A percentile compares a stretch with the other conserved stretches of the same genome.
Conservation (phyloP, 2,888 invertebrate genomes). For the Heliconius charithonia region DNA sequence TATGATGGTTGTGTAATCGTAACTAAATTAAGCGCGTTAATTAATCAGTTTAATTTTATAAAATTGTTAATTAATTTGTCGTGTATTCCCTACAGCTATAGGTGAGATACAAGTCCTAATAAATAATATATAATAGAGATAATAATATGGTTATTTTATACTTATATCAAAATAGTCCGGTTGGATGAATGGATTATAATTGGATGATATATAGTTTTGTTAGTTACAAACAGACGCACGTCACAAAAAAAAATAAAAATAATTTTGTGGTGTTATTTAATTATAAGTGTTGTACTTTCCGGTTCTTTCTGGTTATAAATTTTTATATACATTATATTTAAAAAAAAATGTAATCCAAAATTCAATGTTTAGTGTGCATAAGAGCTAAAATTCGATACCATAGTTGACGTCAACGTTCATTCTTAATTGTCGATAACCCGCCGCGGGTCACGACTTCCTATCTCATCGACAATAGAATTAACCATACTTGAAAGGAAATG, state of each 20-base stretch:
- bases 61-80: conserved; percentile 1
- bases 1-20: neutral
- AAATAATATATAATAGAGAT: neutral
- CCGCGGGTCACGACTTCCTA: conserved; percentile 60
- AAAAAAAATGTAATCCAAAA: neutral
- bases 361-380: conserved; percentile 26
- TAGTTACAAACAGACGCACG: neutral
- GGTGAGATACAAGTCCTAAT: neutral
- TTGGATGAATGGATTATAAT: neutral
- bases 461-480: conserved; percentile 43
- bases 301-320: too few relatives aligned
- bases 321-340: too few relatives aligned
- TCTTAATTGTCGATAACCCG: conserved; percentile 63
- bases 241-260: too few relatives aligned
- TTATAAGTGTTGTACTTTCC: too few relatives aligned
- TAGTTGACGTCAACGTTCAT: conserved; percentile 58
- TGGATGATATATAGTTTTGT: neutral
- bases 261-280: too few relatives aligned
- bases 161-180: neutral
- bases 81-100: neutral
- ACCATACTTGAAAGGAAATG: conserved; percentile 41
- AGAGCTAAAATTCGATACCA: conserved; percentile 47
- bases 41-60: neutral
- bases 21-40: conserved; percentile 3
- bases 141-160: neutral